phyloP scores from a whole-genome alignment of 2,888 invertebrate genomes.

The Hirtodrosophila alboralis region DNA sequence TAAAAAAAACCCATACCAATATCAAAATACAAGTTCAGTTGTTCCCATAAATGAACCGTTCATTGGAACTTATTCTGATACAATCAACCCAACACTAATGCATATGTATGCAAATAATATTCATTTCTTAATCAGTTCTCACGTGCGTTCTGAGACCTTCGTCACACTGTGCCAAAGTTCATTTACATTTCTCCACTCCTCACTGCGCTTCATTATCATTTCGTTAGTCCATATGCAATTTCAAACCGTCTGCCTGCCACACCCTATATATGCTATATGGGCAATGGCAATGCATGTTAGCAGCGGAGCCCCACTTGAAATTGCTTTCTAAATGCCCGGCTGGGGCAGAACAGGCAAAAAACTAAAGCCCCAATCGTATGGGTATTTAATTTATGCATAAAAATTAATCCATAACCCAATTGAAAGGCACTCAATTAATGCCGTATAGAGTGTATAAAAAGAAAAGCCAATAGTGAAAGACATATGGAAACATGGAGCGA shows the following conservation, averaged over 20 bases:
- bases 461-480: conserved; percentile 71
- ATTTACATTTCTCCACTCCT: conserved; percentile 3
- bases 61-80: too few relatives aligned
- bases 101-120: too few relatives aligned
- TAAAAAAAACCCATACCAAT: too few relatives aligned
- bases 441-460: conserved; percentile 69
- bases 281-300: conserved; percentile 10
- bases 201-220: background rate
- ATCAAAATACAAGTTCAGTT: too few relatives aligned
- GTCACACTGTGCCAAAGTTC: conserved; percentile 35
- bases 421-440: conserved; percentile 76
- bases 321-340: conserved; percentile 67
- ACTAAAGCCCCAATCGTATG: conserved; percentile 53
- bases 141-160: conserved; percentile 15
- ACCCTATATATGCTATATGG: conserved; percentile 59
- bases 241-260: conserved; percentile 28
- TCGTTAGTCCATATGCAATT: conserved; percentile 34
- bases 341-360: conserved; percentile 32
- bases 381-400: conserved; percentile 77
- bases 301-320: conserved; percentile 60
- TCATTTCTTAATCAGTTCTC: conserved; percentile 25
- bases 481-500: conserved; percentile 62
- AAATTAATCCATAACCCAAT: conserved; percentile 79
- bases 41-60: too few relatives aligned
- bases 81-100: too few relatives aligned